Percentiles rank a stretch among this genome's conserved stretches.
phyloP scores from a whole-genome alignment of 2,888 invertebrate species.

The Cheilosia vernalis region DNA sequence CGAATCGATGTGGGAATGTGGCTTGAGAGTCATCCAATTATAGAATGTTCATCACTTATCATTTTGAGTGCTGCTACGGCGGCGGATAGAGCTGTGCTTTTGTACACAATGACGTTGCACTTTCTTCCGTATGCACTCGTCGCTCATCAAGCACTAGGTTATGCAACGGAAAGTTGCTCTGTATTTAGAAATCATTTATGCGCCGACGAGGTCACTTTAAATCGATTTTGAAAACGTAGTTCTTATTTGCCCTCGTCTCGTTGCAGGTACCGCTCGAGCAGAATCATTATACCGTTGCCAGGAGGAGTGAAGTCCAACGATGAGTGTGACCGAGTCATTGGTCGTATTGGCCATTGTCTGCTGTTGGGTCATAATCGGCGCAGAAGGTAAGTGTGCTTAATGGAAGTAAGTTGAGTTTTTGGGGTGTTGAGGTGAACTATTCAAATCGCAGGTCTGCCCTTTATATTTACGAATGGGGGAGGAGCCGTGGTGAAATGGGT shows the following conservation, averaged over 20 bases:
- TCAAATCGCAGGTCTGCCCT: constrained; percentile 79
- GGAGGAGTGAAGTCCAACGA: constrained; percentile 33
- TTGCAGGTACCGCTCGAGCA: constrained; percentile 56
- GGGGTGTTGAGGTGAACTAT: not conserved
- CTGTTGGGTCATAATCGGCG: constrained; percentile 40
- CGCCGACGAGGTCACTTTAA: constrained; percentile 47
- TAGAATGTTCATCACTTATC: constrained; percentile 47
- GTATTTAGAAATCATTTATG: constrained; percentile 21
- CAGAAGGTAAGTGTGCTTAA: constrained; percentile 59
- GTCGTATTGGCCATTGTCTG: constrained; percentile 71
- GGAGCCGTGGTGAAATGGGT: constrained; percentile 81
- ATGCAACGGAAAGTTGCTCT: constrained; percentile 49
- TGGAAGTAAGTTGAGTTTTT: not conserved
- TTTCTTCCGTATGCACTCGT: constrained; percentile 45
- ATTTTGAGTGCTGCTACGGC: constrained; percentile 6
- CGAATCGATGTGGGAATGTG: constrained; percentile 34
- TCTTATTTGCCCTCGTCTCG: constrained; percentile 49
- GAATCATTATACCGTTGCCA: constrained; percentile 31
- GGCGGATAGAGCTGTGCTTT: constrained; percentile 3
- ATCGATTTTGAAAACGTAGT: constrained; percentile 52
- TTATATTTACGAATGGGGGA: constrained; percentile 77
- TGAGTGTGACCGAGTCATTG: constrained; percentile 64
- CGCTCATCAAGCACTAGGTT: constrained; percentile 35
- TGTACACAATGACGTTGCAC: constrained; percentile 59
- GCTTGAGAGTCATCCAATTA: constrained; percentile 25